Evolutionary conservation across 2,113 vertebrate genomes (phyloP).

Genomic region (Bambusicola thoracicus): DNA sequence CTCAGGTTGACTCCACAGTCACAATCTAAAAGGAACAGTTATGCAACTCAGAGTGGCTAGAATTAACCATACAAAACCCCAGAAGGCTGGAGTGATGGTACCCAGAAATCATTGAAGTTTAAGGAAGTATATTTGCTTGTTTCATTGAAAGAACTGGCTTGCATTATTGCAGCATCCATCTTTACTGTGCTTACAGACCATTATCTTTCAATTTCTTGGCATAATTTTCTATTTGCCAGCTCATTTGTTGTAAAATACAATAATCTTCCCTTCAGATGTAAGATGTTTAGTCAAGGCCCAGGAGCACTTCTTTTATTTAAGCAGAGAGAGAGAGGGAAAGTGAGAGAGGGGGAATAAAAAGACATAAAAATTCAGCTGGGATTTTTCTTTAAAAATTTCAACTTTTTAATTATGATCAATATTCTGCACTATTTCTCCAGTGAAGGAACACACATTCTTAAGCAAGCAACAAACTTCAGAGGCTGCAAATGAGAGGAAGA

Average conservation of each 20-base stretch:
- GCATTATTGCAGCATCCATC: neutral
- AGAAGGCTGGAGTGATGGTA: conserved; percentile 34
- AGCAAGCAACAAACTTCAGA: neutral
- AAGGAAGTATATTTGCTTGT: neutral
- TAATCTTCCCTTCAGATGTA: neutral
- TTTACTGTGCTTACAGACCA: neutral
- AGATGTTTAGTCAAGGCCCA: neutral
- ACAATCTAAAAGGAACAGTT: conserved; percentile 60
- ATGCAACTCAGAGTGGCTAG: conserved; percentile 58
- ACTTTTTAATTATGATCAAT: neutral
- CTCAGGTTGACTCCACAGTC: conserved; percentile 56
- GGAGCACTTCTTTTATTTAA: neutral
- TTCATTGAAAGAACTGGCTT: neutral
- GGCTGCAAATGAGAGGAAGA: neutral
- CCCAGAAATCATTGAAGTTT: neutral
- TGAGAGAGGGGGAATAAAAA: neutral
- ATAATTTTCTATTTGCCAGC: conserved; percentile 39
- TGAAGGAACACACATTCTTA: neutral
- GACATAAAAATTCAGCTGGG: neutral
- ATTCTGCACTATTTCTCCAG: neutral
- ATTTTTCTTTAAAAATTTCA: neutral
- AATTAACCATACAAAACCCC: conserved; percentile 39
- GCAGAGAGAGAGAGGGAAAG: neutral
- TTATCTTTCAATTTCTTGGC: conserved; percentile 24
- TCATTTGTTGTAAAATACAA: conserved; percentile 34